These are phyloP conservation scores for Poicephalus meyeri DNA, from an alignment of 2,113 vertebrate genomes.

Conservation along the genomic window DNA sequence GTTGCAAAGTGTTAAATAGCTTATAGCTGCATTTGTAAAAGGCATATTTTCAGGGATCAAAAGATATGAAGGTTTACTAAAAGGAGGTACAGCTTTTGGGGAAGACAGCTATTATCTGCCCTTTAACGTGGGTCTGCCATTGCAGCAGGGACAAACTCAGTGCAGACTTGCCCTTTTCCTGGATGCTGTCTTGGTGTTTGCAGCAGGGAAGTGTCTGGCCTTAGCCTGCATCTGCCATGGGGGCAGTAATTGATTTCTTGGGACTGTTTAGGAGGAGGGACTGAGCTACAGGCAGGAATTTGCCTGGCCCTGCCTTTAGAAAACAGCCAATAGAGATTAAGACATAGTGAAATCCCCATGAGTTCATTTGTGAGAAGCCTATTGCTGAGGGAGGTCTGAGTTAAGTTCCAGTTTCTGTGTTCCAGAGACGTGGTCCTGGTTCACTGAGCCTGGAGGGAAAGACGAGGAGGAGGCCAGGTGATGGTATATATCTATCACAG, in stretches of 20 bases:
- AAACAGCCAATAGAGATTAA: not conserved
- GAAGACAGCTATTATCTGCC: not conserved
- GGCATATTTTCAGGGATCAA: not conserved
- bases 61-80: not conserved
- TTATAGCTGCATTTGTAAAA: not conserved
- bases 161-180: not conserved
- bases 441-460: not conserved
- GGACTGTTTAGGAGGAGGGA: not conserved
- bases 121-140: rapidly evolving
- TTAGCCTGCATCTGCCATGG: rapidly evolving
- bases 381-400: not conserved
- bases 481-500: not conserved
- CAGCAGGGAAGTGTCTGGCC: not conserved
- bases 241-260: not conserved
- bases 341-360: not conserved
- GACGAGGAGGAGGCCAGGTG: not conserved
- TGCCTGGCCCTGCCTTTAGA: not conserved
- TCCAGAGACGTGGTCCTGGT: not conserved
- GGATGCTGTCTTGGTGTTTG: not conserved
- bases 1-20: not conserved
- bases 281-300: not conserved
- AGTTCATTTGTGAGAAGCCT: not conserved
- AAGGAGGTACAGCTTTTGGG: not conserved
- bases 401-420: not conserved
- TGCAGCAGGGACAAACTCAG: no score